These are phyloP conservation scores for Cyprinodon variegatus DNA, from an alignment of 2,113 vertebrate species.

Conservation along the genomic window DNA sequence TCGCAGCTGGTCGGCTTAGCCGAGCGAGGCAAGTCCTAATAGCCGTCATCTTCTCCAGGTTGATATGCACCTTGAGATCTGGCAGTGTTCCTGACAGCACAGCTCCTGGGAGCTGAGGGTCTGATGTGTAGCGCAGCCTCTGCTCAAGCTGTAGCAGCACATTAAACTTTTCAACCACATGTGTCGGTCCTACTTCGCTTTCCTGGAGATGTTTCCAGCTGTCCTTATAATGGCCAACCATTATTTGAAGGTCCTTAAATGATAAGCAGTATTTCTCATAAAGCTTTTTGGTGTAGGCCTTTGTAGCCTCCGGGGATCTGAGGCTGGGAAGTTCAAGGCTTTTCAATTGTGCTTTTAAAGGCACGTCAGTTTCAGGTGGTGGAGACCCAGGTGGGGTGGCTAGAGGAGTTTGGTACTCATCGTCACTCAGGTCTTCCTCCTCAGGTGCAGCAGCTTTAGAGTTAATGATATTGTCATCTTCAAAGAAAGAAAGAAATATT, in stretches of 20 bases:
- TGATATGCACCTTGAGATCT: conserved; percentile 96
- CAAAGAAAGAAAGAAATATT: conserved; percentile 8
- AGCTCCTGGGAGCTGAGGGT: conserved; percentile 93
- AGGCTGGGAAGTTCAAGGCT: conserved; percentile 62
- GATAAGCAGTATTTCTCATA: conserved; percentile 94
- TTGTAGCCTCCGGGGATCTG: conserved; percentile 73
- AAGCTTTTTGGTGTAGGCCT: conserved; percentile 85
- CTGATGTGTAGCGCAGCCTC: conserved; percentile 93
- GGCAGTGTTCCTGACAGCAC: conserved; percentile 92
- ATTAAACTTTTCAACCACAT: conserved; percentile 97
- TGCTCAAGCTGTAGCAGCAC: conserved; percentile 94
- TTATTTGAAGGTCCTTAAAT: conserved; percentile 96
- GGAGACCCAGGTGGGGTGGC: conserved; percentile 92
- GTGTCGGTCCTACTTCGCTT: conserved; percentile 93
- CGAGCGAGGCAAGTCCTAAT: conserved; percentile 88
- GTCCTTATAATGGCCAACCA: conserved; percentile 94
- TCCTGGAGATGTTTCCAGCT: conserved; percentile 98
- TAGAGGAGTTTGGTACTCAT: conserved; percentile 95
- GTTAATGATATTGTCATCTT: conserved; percentile 81
- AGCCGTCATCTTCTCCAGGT: conserved; percentile 94
- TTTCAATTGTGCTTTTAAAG: conserved; percentile 67
- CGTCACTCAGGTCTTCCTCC: conserved; percentile 89
- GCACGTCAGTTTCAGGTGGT: conserved; percentile 79
- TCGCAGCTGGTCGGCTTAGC: conserved; percentile 75
- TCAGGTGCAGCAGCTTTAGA: conserved; percentile 76